Evolutionary conservation across 2,888 invertebrate genomes (phyloP), one percentile per base, ranked within the genome.

Genomic region (Sarcophaga carnaria): DNA sequence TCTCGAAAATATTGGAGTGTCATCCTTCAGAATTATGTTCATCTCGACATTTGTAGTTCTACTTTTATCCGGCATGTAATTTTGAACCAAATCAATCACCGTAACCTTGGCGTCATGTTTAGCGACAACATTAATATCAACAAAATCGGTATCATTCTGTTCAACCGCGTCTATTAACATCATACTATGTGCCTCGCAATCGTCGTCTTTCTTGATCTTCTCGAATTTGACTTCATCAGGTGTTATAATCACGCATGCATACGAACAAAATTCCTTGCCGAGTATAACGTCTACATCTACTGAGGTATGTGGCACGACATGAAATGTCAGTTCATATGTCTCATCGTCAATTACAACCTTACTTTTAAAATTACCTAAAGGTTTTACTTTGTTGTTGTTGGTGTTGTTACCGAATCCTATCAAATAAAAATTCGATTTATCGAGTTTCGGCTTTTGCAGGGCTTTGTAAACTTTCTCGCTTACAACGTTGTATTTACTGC

Each of bases 11-110:
- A 67, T 67, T 45, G 67, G 67, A 14, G 45, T 80, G n/a, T 84
- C 84, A 37, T 84, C 76, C 20, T 54, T 64, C 54, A 84, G 66
- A 37, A 80, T 27, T 6, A 84, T 80, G 20, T 12, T 69, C 80
- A 80, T 75, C n/a, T 80, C 80, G 4, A 80, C 64, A 22, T 79
- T 79, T 25, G 84, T 79, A 1, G 84, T 59, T 14, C 22, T 22
- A 10, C 69, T 72, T 37, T 89, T 89, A 2, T 70, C 25, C 45
- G 80, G 84, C 3, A 25, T 54, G 66, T 84, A 79, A 22, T 84
- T 37, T 27, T 75, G 5, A 14, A 79, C n/a, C 49, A 84, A 49
- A n/a, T 75, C 20, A 3, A 20, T 20, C 8, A 75, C 66, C 49
- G 49, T 37, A 12, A 27, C 10, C 69, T 25, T 25, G 25, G 25